phyloP scores from a whole-genome alignment of 2,888 invertebrate species.

The Drosophila prostipennis region DNA sequence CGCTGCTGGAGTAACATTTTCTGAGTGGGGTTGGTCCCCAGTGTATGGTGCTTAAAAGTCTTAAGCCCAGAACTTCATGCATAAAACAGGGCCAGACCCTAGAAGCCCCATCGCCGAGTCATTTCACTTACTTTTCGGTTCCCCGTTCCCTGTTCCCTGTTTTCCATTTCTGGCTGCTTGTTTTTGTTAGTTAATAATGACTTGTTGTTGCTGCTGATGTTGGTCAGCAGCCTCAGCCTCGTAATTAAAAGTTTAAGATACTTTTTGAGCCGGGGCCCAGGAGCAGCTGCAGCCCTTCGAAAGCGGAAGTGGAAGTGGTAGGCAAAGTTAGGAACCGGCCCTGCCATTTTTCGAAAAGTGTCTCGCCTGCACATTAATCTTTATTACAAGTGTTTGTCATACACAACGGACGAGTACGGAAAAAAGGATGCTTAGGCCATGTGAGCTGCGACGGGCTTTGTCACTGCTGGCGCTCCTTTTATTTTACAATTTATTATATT shows the following conservation, averaged over 20 bases:
- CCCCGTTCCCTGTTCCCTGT: neutral
- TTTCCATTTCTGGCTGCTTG: conserved; percentile 22
- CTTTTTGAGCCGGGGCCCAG: conserved; percentile 65
- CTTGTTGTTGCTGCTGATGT: conserved; percentile 58
- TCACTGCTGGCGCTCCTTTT: conserved; percentile 67
- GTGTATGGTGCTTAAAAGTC: conserved; percentile 43
- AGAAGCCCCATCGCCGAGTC: conserved; percentile 51
- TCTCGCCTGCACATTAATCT: conserved; percentile 67
- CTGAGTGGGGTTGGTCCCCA: conserved; percentile 35
- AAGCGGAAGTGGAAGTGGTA: conserved; percentile 40
- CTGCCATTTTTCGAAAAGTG: conserved; percentile 6
- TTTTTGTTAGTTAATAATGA: conserved; percentile 69
- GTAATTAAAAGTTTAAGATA: conserved; percentile 77
- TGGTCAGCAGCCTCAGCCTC: conserved; percentile 54
- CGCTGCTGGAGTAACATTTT: conserved; percentile 1
- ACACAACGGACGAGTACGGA: conserved; percentile 11
- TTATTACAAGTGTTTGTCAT: conserved; percentile 78
- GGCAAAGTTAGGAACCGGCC: conserved; percentile 53
- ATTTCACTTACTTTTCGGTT: conserved; percentile 54
- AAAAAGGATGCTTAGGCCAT: conserved; percentile 45
- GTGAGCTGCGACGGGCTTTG: conserved; percentile 62
- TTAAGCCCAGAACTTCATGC: conserved; percentile 55
- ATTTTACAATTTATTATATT: conserved; percentile 76
- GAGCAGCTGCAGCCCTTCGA: conserved; percentile 60
- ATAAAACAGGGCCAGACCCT: conserved; percentile 31